These are phyloP conservation scores for Bradypodion ventrale DNA, from an alignment of 2,797 vertebrate genomes.

Conservation along the genomic window DNA sequence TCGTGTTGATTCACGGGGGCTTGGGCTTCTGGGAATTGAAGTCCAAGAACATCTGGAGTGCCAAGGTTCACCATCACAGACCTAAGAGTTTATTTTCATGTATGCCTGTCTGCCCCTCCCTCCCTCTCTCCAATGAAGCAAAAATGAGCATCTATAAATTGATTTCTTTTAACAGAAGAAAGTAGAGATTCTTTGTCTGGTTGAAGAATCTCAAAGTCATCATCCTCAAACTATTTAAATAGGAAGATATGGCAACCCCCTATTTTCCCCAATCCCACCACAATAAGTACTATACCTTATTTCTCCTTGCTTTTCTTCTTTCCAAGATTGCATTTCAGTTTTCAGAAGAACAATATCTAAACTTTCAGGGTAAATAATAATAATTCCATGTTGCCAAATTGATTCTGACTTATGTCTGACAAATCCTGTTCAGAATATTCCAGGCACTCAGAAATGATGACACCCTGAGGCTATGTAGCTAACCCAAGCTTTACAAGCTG, in stretches of 20 bases:
- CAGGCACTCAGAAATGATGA: too few species aligned
- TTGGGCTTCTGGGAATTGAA: too few species aligned
- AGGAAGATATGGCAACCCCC: too few species aligned
- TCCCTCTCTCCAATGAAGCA: neutral
- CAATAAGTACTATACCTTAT: neutral
- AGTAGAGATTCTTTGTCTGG: neutral
- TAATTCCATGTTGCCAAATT: neutral
- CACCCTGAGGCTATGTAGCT: too few species aligned
- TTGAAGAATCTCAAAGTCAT: neutral
- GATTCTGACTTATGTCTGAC: too few species aligned
- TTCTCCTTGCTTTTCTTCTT: neutral
- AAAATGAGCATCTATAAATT: neutral
- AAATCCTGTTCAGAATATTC: too few species aligned
- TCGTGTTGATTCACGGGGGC: too few species aligned
- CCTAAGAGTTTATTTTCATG: neutral
- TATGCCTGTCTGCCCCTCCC: too few species aligned
- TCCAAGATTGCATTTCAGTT: neutral
- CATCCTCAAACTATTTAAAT: neutral
- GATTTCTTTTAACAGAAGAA: neutral
- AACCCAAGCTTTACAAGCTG: too few species aligned
- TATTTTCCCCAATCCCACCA: neutral
- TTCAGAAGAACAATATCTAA: neutral
- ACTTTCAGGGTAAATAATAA: too few species aligned
- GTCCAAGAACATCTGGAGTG: too few species aligned
- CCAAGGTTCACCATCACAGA: too few species aligned